Base-by-base conservation (phyloP, 2,888 invertebrate genomes). In the Catocala nupta region DNA sequence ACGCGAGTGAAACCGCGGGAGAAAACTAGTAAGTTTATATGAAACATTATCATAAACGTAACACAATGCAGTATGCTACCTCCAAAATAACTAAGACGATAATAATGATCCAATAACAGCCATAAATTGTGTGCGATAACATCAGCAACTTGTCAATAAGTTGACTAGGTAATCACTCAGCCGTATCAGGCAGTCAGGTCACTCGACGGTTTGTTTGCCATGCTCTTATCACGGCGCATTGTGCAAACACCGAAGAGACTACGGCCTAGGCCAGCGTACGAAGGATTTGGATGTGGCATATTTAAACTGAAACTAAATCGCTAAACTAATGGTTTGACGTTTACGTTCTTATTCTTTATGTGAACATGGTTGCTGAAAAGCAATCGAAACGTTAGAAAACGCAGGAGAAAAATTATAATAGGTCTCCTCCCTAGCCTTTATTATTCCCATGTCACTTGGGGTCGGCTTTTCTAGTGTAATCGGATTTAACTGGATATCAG, bases 201-300 rank as follows among this genome's bases (percentile, higher is more conserved):
- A 88, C 81, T 84, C 75, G 77, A 75, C 75, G 76, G 81, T 92
- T 73, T 77, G 92, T 93, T 92, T 91, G 88, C 84, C 63, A 82
- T 90, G 90, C 92, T 92, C 92, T 93, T 93, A 93, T 93, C 93
- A 84, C 78, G 76, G 81, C 78, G 82, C 83, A 76, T 80, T 84
- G 83, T 78, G 78, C 90, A 91, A 89, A 90, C 91, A 90, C 79
- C 43, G 57, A 52, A 34, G 58, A 78, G 82, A 79, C 75, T 69
- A 60, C 66, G 59, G 55, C 53, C 59, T 55, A 63, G 44, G 7
- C 13, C 6, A 25, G 36, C 59, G 53, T 62, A 49, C 39, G 73
- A 75, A 75, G 42, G 52, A 45, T 55, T 8, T 63, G 66, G 75
- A 75, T 75, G 52, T 11, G 75, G 62, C 54, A 58, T 56, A 34